These are phyloP conservation scores for Neotoma lepida DNA, from an alignment of 2,113 vertebrate genomes.

Conservation along the genomic window DNA sequence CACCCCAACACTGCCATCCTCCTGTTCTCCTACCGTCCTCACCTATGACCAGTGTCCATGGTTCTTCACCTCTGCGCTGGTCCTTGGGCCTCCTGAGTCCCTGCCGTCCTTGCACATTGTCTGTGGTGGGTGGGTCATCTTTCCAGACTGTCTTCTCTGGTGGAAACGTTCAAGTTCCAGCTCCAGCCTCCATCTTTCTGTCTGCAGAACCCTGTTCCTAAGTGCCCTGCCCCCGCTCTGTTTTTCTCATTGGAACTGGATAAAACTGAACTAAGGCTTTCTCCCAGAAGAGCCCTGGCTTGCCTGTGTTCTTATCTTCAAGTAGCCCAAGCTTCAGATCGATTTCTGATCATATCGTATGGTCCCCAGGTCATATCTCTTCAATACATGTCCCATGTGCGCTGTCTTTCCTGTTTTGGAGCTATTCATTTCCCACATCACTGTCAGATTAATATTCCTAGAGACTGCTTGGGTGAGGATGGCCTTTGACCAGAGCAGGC, in stretches of 20 bases:
- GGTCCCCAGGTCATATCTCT: background rate
- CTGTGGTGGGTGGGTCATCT: background rate
- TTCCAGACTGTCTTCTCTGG: background rate
- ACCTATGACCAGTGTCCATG: background rate
- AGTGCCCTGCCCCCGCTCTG: background rate
- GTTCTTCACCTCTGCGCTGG: background rate
- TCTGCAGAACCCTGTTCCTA: background rate
- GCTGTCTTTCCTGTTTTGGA: background rate
- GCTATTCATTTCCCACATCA: background rate
- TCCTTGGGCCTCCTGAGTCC: background rate
- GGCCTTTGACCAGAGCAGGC: background rate
- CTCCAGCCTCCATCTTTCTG: constrained; percentile 26
- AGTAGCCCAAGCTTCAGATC: background rate
- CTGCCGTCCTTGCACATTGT: no score
- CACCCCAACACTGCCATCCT: background rate
- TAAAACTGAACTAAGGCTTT: background rate
- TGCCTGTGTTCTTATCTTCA: background rate
- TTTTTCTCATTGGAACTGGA: background rate
- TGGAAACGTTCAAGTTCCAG: background rate
- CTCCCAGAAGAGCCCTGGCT: background rate
- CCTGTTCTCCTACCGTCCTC: background rate
- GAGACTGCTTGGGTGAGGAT: background rate
- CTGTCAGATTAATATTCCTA: background rate
- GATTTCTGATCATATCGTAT: background rate
- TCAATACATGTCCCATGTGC: background rate